Base-by-base conservation (phyloP, 2,888 invertebrate species). In the Tuta absoluta region DNA sequence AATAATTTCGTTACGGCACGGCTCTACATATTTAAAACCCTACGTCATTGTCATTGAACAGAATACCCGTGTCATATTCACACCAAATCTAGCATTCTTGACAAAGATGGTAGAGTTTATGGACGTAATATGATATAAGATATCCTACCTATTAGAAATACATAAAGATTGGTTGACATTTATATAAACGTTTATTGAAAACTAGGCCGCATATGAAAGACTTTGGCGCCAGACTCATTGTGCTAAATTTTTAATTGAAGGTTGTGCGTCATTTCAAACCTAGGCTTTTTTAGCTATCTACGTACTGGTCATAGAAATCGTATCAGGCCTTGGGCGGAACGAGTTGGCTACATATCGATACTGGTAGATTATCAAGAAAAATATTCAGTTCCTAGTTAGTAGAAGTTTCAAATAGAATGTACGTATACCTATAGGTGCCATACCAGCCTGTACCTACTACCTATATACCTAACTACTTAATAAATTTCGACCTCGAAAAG, bases 191-290 rank as follows among this genome's bases (percentile, higher is more conserved):
- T 66, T 65, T 49, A 73, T 74, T 70, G 73, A 64, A 66, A 80
- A 77, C 75, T 77, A 76, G 80, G 75, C 48, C 76, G 72, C 60
- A 67, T 28, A 64, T 67, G 66, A 73, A 68, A 64, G 67, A 45
- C 51, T 38, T 64, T 69, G 76, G 74, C 73, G 76, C 73, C 76
- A 73, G 68, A 64, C 69, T 68, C 58, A 66, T 75, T 71, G 69
- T 17, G 61, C 60, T 65, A 65, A 67, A 66, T 64, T 49, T 49
- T 59, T 37, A 66, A 51, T 23, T 64, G 64, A 64, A 64, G 61
- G 63, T 48, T 51, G n/a, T 53, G 53, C 53, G 28, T 56, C 17
- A 28, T 14, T 56, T 28, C 17, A 33, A 23, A 53, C 23, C 14
- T 53, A 53, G 14, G 23, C 23, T 19, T 24, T 53, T 23, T 53